Evolutionary conservation across 1,140 invertebrate genomes (phyloP), one percentile per base, ranked within the genome.

Genomic region (Drosophila novamexicana): DNA sequence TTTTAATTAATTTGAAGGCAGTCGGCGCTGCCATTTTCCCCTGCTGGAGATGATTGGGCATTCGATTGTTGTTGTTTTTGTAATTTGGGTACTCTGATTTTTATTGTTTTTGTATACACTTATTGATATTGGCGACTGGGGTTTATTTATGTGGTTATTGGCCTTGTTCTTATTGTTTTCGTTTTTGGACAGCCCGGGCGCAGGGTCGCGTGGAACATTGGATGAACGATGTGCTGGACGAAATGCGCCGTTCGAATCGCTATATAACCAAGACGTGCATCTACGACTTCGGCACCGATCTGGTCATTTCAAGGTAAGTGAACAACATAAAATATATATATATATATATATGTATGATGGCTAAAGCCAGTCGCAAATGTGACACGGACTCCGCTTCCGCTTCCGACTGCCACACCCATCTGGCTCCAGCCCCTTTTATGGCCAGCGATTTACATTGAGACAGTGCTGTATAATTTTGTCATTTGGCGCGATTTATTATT

Each of bases 261-360:
- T 97, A 95, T 79, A 95, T 98, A 45, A 97, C 96, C 0, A 98
- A 98, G 92, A 97, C 96, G 90, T 96, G 97, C 12, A 95, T 98
- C 75, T 97, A 95, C 92, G 95, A 96, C 91, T 98, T 97, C 91
- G 96, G 97, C 58, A 96, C 95, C 86, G 93, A 94, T 93, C 92
- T 94, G 94, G 93, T 94, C 93, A 93, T 91, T 81, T 52, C 92
- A 78, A 89, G 92, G 91, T 92, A 90, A 81, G 82, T 79, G 69
- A 56, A 50, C n/a, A 63, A 64, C 68, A 89, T 89, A 81, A 89
- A 89, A 78, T 54, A 77, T 79, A 75, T n/a, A 39, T 22, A 54
- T 16, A 53, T 9, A 44, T 16, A 42, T n/a, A 18, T 18, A 47
- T 36, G 18, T 22, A 53, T 39, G 32, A 65, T 8, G 47, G 53